A percentile compares a stretch with the other conserved stretches of the same genome.
Evolutionary conservation across 2,113 vertebrate species (phyloP).

Genomic region (Mesoclemmys tuberculata): DNA sequence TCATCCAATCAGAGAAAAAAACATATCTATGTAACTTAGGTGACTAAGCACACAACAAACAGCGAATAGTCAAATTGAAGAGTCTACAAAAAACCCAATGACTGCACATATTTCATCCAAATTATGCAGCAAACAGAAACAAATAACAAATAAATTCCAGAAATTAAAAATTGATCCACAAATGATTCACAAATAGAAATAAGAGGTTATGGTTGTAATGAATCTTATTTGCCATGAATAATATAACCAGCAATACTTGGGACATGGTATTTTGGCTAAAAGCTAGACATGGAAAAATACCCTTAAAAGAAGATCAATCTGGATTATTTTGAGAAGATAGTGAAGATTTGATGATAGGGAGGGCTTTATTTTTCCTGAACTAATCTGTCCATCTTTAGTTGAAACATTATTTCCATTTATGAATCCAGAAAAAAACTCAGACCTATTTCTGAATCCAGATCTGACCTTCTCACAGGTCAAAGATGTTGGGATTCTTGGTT

Average conservation of each 20-base stretch:
- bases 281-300: background rate
- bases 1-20: background rate
- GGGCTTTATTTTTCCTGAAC: background rate
- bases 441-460: background rate
- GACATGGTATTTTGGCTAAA: background rate
- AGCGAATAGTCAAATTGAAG: background rate
- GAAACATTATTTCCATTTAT: background rate
- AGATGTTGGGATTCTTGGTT: background rate
- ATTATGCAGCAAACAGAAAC: background rate
- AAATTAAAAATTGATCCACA: background rate
- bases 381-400: background rate
- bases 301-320: background rate
- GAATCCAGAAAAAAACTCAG: background rate
- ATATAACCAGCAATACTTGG: background rate
- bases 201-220: background rate
- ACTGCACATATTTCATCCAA: background rate
- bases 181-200: background rate
- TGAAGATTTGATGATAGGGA: background rate
- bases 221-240: background rate
- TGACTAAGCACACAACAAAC: background rate
- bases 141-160: background rate
- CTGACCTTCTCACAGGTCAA: background rate
- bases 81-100: background rate
- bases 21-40: background rate
- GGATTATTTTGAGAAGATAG: background rate